Conservation (phyloP, 2,888 invertebrate genomes). For the Heliconius erato region DNA sequence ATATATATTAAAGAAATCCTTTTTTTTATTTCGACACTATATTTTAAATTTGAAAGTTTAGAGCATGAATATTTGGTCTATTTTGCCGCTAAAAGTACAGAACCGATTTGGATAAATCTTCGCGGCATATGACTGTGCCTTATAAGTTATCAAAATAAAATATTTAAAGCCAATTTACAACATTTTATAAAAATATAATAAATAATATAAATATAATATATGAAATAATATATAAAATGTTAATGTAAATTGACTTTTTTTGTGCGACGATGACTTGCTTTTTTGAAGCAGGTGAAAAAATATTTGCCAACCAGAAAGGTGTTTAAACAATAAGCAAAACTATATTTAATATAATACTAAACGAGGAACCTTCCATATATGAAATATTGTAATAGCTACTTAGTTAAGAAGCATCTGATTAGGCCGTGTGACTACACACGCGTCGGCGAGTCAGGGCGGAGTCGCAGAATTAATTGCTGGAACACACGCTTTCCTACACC, state of each 20-base stretch:
- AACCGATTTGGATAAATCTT: too few relatives aligned
- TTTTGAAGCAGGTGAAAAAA: neutral
- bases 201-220: too few relatives aligned
- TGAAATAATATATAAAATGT: too few relatives aligned
- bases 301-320: neutral
- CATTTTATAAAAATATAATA: too few relatives aligned
- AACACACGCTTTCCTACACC: conserved; percentile 54
- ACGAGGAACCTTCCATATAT: neutral
- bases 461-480: conserved; percentile 68
- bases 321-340: neutral
- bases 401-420: conserved; percentile 55
- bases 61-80: too few relatives aligned
- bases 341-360: neutral
- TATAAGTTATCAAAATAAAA: too few relatives aligned
- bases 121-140: too few relatives aligned
- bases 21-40: too few relatives aligned
- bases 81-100: too few relatives aligned
- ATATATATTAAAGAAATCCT: neutral
- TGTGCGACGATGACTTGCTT: neutral
- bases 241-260: too few relatives aligned
- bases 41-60: neutral
- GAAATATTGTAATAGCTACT: conserved; percentile 17
- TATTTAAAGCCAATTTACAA: too few relatives aligned
- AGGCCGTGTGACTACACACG: conserved; percentile 55
- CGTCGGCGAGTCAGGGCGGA: conserved; percentile 25